Conservation (phyloP, 2,797 vertebrate species). For the Siniperca obscura region DNA sequence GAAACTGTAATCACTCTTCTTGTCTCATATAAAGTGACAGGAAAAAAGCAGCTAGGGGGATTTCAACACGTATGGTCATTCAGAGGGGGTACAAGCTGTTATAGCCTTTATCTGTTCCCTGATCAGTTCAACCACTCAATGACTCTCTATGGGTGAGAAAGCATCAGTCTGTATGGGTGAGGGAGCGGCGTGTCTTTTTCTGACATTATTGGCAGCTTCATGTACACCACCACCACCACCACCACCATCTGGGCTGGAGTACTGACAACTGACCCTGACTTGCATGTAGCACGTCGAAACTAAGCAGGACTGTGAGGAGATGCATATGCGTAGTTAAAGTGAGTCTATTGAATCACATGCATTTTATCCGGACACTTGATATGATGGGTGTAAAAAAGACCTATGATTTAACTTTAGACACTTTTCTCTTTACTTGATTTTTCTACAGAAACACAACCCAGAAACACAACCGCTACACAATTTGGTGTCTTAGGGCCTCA, state of each 20-base stretch:
- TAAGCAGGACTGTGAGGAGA: no score
- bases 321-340: neutral
- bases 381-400: neutral
- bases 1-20: neutral
- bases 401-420: neutral
- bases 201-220: no score
- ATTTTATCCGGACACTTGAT: neutral
- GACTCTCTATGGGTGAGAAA: neutral
- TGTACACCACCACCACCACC: no score
- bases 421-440: neutral
- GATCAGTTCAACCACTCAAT: neutral
- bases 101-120: neutral
- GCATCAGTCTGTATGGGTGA: neutral
- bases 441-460: neutral
- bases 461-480: neutral
- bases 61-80: neutral
- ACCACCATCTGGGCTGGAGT: no score
- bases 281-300: no score
- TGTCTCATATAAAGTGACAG: neutral
- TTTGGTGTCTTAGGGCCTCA: neutral
- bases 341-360: neutral
- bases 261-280: no score
- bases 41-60: neutral
- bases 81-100: neutral
- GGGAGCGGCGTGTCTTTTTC: no score